phyloP scores from a whole-genome alignment of 1,140 invertebrate genomes.

The Lerema accius region DNA sequence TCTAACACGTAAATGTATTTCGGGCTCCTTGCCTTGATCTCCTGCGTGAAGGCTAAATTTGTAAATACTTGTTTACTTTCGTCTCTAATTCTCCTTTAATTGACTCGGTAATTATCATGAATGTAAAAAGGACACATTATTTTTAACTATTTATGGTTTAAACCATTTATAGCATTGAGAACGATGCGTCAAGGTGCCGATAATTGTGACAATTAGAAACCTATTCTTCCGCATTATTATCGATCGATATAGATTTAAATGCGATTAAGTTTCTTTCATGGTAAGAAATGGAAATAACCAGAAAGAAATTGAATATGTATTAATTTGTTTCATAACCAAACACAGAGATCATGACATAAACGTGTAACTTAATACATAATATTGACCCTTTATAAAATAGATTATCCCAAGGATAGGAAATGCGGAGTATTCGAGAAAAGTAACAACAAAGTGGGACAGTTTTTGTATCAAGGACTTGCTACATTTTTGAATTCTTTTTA shows the following conservation, averaged over 20 bases:
- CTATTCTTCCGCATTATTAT: slow-evolving; percentile 2
- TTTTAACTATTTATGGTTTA: no score
- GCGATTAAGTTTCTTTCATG: slow-evolving; percentile 12
- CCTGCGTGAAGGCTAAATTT: neutral
- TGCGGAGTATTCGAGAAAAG: slow-evolving; percentile 3
- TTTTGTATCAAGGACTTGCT: neutral
- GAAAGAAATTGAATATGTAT: neutral
- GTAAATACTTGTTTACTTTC: neutral
- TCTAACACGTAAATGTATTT: neutral
- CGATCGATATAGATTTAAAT: neutral
- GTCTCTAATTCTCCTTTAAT: no score
- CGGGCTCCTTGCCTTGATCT: neutral
- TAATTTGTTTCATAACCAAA: no score
- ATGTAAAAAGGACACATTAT: no score
- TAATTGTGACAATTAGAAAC: slow-evolving; percentile 6
- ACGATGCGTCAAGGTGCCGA: neutral
- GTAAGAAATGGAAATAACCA: neutral
- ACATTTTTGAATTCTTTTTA: neutral
- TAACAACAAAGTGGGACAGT: slow-evolving; percentile 2
- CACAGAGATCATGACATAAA: slow-evolving; percentile 11
- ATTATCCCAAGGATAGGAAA: slow-evolving; percentile 4
- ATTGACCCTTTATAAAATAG: slow-evolving; percentile 13
- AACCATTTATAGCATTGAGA: neutral
- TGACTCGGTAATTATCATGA: no score
- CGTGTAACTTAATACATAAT: slow-evolving; percentile 11